phyloP scores from a whole-genome alignment of 2,797 vertebrate species.

The Pseudotriccus pelzelni region DNA sequence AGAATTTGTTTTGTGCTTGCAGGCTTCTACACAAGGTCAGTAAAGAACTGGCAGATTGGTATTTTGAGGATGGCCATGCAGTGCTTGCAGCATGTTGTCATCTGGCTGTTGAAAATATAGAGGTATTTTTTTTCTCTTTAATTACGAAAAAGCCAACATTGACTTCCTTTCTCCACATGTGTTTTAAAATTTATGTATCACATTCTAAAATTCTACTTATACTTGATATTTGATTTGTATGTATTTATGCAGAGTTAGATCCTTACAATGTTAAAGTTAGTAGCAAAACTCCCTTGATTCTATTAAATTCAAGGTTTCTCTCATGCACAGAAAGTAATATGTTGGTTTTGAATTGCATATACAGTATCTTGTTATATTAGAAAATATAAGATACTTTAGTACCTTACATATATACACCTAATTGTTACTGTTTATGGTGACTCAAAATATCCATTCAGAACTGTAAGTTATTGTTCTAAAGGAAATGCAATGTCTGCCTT shows the following conservation, averaged over 20 bases:
- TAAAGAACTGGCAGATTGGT: constrained; percentile 91
- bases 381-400: not conserved
- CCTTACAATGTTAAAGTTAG: not conserved
- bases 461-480: not conserved
- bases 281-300: not conserved
- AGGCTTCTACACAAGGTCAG: constrained; percentile 88
- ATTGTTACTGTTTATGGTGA: not conserved
- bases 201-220: not conserved
- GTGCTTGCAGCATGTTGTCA: constrained; percentile 93
- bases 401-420: not conserved
- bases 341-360: not conserved
- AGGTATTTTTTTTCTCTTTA: constrained; percentile 77
- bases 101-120: constrained; percentile 87
- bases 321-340: not conserved
- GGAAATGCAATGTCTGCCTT: not conserved
- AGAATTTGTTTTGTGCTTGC: not conserved
- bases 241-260: not conserved
- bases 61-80: constrained; percentile 89
- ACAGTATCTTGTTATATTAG: not conserved
- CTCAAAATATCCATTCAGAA: not conserved
- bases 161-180: not conserved
- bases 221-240: not conserved
- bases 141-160: not conserved
- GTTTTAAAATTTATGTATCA: not conserved
- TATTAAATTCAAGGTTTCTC: not conserved